Evolutionary conservation across 2,888 invertebrate species (phyloP).

Genomic region (Elgonia sp.): DNA sequence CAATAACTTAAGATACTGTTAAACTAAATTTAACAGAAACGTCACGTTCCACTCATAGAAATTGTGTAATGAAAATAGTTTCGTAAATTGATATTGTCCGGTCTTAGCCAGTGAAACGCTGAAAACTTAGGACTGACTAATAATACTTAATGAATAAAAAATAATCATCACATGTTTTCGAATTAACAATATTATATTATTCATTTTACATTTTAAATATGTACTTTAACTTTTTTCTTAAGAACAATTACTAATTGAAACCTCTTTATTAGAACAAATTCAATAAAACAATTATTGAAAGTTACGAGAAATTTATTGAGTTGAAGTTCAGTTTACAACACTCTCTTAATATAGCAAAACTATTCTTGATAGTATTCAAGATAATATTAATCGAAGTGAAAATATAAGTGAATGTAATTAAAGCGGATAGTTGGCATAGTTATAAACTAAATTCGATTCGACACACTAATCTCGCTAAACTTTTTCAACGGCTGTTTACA

Average conservation of each 20-base stretch:
- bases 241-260: not conserved
- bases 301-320: constrained; percentile 13
- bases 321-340: constrained; percentile 6
- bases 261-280: not conserved
- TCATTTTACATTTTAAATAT: no score
- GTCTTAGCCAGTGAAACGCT: no score
- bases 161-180: no score
- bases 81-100: no score
- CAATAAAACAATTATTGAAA: constrained; percentile 20
- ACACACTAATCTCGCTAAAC: not conserved
- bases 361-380: constrained; percentile 22
- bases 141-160: no score
- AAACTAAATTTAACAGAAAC: no score
- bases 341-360: constrained; percentile 20
- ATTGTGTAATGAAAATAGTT: no score
- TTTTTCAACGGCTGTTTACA: not conserved
- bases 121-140: no score
- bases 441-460: constrained; percentile 3
- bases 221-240: no score
- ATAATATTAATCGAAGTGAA: not conserved
- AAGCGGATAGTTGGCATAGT: constrained; percentile 16
- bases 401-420: constrained; percentile 33
- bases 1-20: no score
- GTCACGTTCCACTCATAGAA: no score
- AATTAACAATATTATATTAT: no score